phyloP scores from a whole-genome alignment of 2,113 vertebrate species.

The Camelus dromedarius region DNA sequence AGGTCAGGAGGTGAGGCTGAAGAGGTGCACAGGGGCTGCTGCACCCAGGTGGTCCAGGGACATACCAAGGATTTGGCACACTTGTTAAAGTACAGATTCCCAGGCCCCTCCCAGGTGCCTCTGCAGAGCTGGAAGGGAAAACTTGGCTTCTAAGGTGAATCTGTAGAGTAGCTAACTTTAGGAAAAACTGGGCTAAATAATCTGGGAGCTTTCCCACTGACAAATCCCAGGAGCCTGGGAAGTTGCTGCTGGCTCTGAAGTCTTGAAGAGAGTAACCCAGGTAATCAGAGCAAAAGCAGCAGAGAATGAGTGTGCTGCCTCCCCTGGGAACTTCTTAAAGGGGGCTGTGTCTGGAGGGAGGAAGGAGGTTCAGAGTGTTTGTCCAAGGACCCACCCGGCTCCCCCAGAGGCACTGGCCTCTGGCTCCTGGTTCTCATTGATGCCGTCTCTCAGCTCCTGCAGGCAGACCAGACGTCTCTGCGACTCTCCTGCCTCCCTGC shows the following conservation, averaged over 20 bases:
- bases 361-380: background rate
- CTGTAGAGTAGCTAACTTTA: background rate
- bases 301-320: background rate
- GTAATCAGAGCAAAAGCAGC: background rate
- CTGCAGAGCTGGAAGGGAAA: background rate
- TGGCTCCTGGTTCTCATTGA: background rate
- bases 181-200: background rate
- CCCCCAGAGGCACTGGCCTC: background rate
- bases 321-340: background rate
- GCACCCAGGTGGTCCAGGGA: background rate
- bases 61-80: background rate
- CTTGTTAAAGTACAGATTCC: background rate
- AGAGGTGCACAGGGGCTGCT: background rate
- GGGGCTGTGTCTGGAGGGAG: background rate
- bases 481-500: slow-evolving; percentile 19
- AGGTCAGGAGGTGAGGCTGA: background rate
- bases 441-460: background rate
- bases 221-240: background rate
- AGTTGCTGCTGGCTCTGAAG: background rate
- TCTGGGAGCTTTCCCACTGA: background rate
- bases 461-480: background rate
- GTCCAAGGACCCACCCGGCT: background rate
- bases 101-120: background rate
- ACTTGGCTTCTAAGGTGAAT: background rate
- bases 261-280: background rate